Percentiles rank a stretch among this genome's conserved stretches.
phyloP scores from a whole-genome alignment of 2,113 vertebrate species.

The Centropus bengalensis region DNA sequence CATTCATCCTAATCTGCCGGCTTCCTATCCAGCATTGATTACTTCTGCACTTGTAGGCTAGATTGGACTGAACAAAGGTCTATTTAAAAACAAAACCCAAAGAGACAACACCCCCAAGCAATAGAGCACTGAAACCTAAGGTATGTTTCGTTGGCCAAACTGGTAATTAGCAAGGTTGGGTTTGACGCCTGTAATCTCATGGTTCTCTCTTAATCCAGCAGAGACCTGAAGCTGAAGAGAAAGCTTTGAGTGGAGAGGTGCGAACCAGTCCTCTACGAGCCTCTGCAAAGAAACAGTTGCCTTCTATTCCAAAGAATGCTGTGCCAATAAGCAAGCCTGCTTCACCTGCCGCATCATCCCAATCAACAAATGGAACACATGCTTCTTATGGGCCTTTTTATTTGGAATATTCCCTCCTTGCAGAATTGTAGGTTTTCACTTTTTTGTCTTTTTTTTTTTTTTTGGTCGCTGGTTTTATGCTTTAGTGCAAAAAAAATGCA shows the following conservation, averaged over 20 bases:
- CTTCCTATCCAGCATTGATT: neutral
- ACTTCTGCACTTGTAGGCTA: neutral
- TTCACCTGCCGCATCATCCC: conserved; percentile 80
- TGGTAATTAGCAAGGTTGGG: neutral
- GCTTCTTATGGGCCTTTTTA: conserved; percentile 98
- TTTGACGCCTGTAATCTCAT: neutral
- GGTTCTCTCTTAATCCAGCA: conserved; percentile 45
- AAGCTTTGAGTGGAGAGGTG: conserved; percentile 81
- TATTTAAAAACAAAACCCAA: neutral
- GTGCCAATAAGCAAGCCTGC: conserved; percentile 90
- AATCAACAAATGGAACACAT: conserved; percentile 92
- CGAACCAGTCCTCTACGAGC: conserved; percentile 87
- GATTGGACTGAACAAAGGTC: neutral
- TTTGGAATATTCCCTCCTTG: conserved; percentile 96
- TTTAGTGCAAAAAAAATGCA: neutral
- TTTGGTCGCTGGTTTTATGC: neutral
- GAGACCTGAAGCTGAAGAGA: conserved; percentile 91
- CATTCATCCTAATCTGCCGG: conserved; percentile 11
- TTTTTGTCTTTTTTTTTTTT: neutral
- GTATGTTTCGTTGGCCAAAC: neutral
- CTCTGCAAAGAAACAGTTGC: conserved; percentile 93
- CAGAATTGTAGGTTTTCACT: conserved; percentile 89
- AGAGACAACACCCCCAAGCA: neutral
- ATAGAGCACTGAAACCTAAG: neutral
- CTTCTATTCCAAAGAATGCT: conserved; percentile 93